Conservation (phyloP, 1,140 invertebrate genomes). For the Samia ricini region DNA sequence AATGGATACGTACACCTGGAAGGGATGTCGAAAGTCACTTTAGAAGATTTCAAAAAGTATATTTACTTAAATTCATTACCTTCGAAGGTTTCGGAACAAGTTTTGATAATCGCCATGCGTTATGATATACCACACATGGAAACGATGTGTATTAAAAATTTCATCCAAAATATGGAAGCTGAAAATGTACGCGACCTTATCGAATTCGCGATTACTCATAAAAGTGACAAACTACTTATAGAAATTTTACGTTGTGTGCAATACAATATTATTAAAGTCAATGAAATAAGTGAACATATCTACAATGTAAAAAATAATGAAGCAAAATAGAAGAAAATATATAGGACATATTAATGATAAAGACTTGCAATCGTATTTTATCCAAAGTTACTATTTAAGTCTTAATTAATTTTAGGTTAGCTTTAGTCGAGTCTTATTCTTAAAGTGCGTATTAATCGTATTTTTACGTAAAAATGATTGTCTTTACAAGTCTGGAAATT, state of each 20-base stretch:
- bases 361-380: no score
- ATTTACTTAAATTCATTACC: conserved; percentile 34
- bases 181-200: conserved; percentile 30
- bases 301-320: no score
- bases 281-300: background rate
- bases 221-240: conserved; percentile 25
- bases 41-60: conserved; percentile 35
- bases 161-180: conserved; percentile 22
- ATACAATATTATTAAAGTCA: background rate
- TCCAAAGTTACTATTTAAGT: no score
- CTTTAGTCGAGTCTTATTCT: no score
- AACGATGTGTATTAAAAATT: conserved; percentile 27
- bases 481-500: no score
- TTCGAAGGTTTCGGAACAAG: conserved; percentile 24
- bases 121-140: conserved; percentile 40
- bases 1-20: conserved; percentile 30
- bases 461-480: no score
- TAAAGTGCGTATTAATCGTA: no score
- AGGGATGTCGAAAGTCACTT: conserved; percentile 23
- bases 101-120: conserved; percentile 32
- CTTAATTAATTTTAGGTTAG: no score
- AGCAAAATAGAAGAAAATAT: no score
- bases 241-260: conserved; percentile 23
- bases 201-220: conserved; percentile 34
- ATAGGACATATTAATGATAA: no score